phyloP scores from a whole-genome alignment of 2,888 invertebrate species.

The Anaspis maculata region DNA sequence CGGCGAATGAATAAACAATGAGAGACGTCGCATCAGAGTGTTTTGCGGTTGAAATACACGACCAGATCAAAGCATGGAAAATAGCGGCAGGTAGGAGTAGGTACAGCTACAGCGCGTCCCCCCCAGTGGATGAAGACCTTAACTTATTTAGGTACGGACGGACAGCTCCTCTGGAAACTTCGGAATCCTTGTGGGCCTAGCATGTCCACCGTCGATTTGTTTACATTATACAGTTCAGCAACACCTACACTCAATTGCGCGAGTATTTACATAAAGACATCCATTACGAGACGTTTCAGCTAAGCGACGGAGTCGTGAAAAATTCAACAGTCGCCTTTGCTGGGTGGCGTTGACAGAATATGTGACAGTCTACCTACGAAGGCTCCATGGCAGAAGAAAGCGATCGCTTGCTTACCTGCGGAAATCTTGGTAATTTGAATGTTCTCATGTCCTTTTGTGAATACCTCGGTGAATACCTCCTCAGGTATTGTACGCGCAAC shows the following conservation, averaged over 20 bases:
- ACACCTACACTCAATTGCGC: slow-evolving; percentile 3
- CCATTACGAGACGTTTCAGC: no score
- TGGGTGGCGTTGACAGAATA: no score
- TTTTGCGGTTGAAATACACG: slow-evolving; percentile 5
- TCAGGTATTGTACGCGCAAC: no score
- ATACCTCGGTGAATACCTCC: no score
- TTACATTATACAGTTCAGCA: slow-evolving; percentile 18
- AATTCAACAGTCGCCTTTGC: no score
- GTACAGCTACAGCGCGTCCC: slow-evolving; percentile 6
- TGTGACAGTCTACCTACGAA: no score
- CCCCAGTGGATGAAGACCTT: slow-evolving; percentile 13
- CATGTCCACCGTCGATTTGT: slow-evolving; percentile 21
- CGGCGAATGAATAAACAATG: slow-evolving; percentile 13
- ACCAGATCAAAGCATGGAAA: slow-evolving; percentile 7
- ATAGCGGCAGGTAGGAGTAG: not conserved
- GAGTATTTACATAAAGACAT: slow-evolving; percentile 1
- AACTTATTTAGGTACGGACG: slow-evolving; percentile 26
- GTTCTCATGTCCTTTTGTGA: no score
- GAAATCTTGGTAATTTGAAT: no score
- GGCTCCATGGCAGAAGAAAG: no score
- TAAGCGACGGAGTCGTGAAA: no score
- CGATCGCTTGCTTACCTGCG: no score
- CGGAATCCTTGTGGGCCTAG: slow-evolving; percentile 19
- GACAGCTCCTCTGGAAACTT: slow-evolving; percentile 20
- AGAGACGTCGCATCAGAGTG: slow-evolving; percentile 6